Conservation (phyloP, 2,113 vertebrate genomes). For the Ailurus styani region DNA sequence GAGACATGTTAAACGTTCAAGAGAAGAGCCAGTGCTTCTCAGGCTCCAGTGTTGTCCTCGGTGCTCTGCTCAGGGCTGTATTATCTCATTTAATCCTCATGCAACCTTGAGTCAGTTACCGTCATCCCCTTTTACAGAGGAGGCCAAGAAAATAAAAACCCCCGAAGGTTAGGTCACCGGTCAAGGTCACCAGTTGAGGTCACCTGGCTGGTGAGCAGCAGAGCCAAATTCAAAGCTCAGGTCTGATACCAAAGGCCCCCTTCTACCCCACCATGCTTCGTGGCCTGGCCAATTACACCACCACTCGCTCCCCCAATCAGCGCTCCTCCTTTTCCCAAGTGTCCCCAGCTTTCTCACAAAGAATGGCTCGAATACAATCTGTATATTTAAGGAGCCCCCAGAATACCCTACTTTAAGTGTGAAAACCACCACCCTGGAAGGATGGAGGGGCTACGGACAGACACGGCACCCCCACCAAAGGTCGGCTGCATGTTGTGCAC, state of each 20-base stretch:
- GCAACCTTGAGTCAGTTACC: neutral
- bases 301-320: accelerated
- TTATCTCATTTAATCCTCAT: neutral
- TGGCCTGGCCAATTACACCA: too few species aligned
- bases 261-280: neutral
- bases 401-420: neutral
- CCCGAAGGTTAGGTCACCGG: neutral
- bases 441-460: neutral
- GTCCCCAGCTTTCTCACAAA: neutral
- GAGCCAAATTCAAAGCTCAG: neutral
- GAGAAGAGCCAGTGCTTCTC: neutral
- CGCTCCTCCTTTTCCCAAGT: neutral
- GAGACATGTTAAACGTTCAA: neutral
- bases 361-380: neutral
- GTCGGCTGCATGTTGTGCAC: accelerated
- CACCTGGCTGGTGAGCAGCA: neutral
- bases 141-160: neutral
- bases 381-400: neutral
- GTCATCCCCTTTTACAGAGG: neutral
- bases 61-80: neutral
- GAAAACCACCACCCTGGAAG: neutral
- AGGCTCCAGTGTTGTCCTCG: neutral
- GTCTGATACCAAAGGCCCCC: neutral
- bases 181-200: neutral
- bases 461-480: neutral